Conservation (phyloP, 92 coral and sea anemone species). For the Palythoa caribaeorum region DNA sequence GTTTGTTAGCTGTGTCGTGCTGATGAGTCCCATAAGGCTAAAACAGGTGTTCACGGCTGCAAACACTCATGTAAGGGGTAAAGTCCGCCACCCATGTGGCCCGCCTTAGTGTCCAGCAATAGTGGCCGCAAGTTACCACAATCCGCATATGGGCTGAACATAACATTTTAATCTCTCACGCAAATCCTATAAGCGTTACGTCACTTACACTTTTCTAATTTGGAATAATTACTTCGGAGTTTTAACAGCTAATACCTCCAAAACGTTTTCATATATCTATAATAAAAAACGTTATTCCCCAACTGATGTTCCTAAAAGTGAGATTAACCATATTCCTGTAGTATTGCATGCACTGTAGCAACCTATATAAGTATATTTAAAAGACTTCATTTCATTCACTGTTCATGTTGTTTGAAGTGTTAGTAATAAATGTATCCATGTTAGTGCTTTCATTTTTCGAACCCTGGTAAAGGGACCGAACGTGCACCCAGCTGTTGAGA, state of each 20-base stretch:
- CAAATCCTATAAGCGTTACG: background rate
- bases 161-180: background rate
- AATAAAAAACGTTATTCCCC: too few relatives aligned
- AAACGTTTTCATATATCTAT: too few relatives aligned
- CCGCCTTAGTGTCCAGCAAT: background rate
- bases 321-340: background rate
- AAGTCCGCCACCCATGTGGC: background rate
- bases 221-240: too few relatives aligned
- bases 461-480: background rate
- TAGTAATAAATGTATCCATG: background rate
- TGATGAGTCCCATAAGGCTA: too few relatives aligned
- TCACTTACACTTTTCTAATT: too few relatives aligned
- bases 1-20: too few relatives aligned
- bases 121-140: background rate
- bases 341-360: background rate
- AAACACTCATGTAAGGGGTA: background rate
- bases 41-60: too few relatives aligned
- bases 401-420: background rate
- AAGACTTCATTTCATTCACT: background rate
- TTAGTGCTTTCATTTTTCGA: background rate
- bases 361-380: too few relatives aligned
- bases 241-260: too few relatives aligned
- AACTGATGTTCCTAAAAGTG: background rate
- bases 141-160: background rate
- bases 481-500: conserved; percentile 12